phyloP scores from a whole-genome alignment of 2,113 vertebrate species.

The Hystrix brachyura region DNA sequence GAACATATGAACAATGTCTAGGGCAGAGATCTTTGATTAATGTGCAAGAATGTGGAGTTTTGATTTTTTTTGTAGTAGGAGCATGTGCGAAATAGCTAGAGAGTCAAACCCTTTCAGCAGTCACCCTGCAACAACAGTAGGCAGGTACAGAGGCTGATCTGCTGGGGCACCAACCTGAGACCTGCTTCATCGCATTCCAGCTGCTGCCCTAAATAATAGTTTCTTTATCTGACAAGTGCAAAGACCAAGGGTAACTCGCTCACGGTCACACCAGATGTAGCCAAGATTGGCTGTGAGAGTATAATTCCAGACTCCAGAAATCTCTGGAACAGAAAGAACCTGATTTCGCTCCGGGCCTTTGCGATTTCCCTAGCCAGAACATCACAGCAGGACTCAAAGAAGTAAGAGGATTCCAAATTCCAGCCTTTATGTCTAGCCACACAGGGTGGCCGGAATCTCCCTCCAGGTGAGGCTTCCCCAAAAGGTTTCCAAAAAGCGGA shows the following conservation, averaged over 20 bases:
- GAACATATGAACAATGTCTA: not conserved
- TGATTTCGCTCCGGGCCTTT: fast-evolving
- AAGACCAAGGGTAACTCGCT: not conserved
- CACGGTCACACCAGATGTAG: not conserved
- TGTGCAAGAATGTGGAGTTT: not conserved
- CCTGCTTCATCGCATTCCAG: not conserved
- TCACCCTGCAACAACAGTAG: too few species aligned
- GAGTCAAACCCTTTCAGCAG: too few species aligned
- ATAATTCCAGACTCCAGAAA: not conserved
- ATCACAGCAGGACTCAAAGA: not conserved
- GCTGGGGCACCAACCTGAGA: fast-evolving
- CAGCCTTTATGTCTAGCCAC: not conserved
- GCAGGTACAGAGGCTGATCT: fast-evolving
- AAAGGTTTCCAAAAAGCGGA: slow-evolving; percentile 39
- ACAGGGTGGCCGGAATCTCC: not conserved
- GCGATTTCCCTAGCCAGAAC: not conserved
- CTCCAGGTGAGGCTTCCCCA: slow-evolving; percentile 37
- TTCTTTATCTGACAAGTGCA: not conserved
- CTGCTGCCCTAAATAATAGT: not conserved
- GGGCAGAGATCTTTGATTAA: not conserved
- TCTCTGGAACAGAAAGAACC: not conserved
- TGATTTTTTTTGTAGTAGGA: not conserved
- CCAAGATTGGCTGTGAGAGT: not conserved
- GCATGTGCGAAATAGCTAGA: slow-evolving; percentile 1
- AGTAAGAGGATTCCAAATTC: not conserved